Evolutionary conservation across 2,113 vertebrate genomes (phyloP), one percentile per base, ranked within the genome.

Genomic region (Haplochromis burtoni): DNA sequence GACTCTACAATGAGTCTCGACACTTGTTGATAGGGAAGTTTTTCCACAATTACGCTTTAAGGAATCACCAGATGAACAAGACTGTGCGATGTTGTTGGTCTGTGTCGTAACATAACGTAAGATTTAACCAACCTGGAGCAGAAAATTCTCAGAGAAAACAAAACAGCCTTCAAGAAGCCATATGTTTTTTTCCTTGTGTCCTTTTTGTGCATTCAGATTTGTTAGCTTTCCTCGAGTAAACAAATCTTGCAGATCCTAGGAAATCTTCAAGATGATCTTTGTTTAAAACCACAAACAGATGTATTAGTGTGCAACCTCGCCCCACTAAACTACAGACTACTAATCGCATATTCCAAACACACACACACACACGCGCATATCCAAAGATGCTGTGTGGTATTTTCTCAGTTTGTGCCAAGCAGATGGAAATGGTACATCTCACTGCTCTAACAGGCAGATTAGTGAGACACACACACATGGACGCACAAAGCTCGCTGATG

Each of bases 351-450:
- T 45, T 45, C 21, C 40, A 66, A 66, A 81, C 63, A 55, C 19
- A 29, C 31, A 55, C 35, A 16, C 33, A 35, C 3, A 57, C 54
- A 9, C 4, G 1, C 49, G 2, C 68, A 68, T 10, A 73, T 21
- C 24, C 24, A 40, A 10, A 79, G 33, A 31, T 17, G 17, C 55
- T 35, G 26, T 54, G 57, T 33, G 29, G 83, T 49, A 59, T 83
- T 90, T 91, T 89, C 80, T 82, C 76, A 86, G 63, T 92, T 89
- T 92, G 85, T 82, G 85, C 82, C 33, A 51, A 92, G 87, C 94
- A 93, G 93, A 93, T 94, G 93, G 94, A 93, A 89, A 89, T 86
- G 84, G 85, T 83, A 81, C 92, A 87, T 94, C 86, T 94, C 87
- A 81, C 82, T 90, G 89, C 90, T 82, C 88, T 89, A 92, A 93